phyloP scores from a whole-genome alignment of 2,113 vertebrate genomes.

The Natator depressus region DNA sequence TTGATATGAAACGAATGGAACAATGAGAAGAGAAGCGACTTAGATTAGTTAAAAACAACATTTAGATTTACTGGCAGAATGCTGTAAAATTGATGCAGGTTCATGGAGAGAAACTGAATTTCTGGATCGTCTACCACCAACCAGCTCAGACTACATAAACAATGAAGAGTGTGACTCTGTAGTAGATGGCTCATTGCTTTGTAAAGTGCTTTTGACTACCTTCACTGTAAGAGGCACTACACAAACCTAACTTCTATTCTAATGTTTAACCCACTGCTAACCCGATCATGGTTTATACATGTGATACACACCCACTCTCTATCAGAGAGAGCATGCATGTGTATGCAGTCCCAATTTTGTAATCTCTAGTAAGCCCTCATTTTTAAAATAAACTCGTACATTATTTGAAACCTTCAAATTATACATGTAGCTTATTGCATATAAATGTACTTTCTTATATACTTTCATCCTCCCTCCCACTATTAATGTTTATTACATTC shows the following conservation, averaged over 20 bases:
- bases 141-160: not conserved
- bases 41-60: too few relatives aligned
- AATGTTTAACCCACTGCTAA: not conserved
- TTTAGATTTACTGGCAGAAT: too few relatives aligned
- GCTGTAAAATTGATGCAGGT: too few relatives aligned
- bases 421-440: not conserved
- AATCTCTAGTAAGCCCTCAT: not conserved
- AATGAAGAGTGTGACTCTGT: not conserved
- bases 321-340: too few relatives aligned
- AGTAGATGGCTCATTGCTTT: not conserved
- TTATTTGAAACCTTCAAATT: not conserved
- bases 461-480: not conserved
- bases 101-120: too few relatives aligned
- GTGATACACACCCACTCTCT: not conserved
- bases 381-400: not conserved
- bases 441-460: not conserved
- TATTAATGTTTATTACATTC: not conserved
- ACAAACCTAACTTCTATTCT: not conserved
- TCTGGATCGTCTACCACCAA: not conserved
- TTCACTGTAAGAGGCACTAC: not conserved
- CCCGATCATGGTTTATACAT: not conserved
- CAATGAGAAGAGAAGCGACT: too few relatives aligned
- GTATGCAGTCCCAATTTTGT: too few relatives aligned
- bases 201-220: not conserved
- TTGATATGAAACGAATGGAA: too few relatives aligned